Conservation (phyloP, 2,797 vertebrate genomes). For the Pseudopleuronectes americanus region DNA sequence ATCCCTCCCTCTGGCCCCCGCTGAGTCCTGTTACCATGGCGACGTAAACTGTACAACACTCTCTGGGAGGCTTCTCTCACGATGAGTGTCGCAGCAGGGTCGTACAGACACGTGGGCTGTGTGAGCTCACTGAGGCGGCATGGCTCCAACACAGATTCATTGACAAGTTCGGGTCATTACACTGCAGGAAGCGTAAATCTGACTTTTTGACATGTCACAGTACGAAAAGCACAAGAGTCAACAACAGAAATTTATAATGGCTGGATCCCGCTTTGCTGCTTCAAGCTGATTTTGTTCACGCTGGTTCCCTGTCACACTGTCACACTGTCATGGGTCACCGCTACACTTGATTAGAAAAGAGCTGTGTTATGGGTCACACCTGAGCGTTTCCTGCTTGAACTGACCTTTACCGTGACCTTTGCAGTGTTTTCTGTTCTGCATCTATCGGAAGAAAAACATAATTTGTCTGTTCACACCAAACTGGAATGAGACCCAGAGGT, state of each 20-base stretch:
- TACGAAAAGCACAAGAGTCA: background rate
- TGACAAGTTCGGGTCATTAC: slow-evolving; percentile 9
- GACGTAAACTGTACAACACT: slow-evolving; percentile 49
- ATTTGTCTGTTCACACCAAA: no score
- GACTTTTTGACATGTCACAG: background rate
- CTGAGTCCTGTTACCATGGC: slow-evolving; percentile 57
- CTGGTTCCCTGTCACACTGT: background rate
- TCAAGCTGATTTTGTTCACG: background rate
- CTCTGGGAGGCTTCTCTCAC: slow-evolving; percentile 36
- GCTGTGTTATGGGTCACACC: background rate
- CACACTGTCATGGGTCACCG: background rate
- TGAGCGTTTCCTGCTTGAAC: background rate
- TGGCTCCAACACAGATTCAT: slow-evolving; percentile 14
- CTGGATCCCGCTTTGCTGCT: background rate
- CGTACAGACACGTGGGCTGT: background rate
- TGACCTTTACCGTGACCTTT: background rate
- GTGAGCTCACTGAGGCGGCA: slow-evolving; percentile 3
- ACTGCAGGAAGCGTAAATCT: background rate
- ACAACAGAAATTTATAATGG: slow-evolving; percentile 1
- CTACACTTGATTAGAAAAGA: background rate
- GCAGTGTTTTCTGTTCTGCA: background rate
- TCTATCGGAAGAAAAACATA: no score
- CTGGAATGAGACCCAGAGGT: no score
- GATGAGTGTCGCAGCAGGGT: slow-evolving; percentile 26
- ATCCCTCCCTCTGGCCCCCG: slow-evolving; percentile 39